Evolutionary conservation across 2,888 invertebrate genomes (phyloP), one percentile per base, ranked within the genome.

Genomic region (Melieria picta): DNA sequence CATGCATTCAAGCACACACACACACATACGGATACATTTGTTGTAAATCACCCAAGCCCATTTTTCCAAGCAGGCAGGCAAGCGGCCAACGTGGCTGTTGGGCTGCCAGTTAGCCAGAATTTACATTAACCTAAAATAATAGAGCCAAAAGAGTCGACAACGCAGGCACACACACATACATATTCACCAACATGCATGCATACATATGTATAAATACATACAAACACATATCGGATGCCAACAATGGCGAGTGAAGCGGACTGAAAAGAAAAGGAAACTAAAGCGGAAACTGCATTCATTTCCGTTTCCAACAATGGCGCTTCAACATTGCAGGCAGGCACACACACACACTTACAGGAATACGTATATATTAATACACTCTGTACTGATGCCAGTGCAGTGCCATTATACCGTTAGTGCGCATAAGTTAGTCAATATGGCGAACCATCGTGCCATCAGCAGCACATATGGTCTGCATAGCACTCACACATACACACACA

Each of bases 41-140:
- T 68, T 70, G 72, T 74, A 74, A 74, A 72, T 72, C 72, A 74
- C 69, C 55, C 47, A 66, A 56, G 56, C 62, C 66, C 65, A 60
- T 66, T 65, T 47, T 61, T 71, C 7, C 48, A 43, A 6, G 5
- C 16, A 13, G 10, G 16, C 57, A 11, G 13, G 4, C 46, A 46
- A 16, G 10, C 5, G 45, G 13, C 45, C 10, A 30, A n/a, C 47
- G 30, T 10, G 47, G 48, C 6, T 58, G 58, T 48, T 46, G 46
- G 11, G 66, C 58, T 60, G 30, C 43, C 60, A 50, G 60, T 7
- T 48, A 60, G 70, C 70, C 65, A 70, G 46, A 70, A 65, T 70
- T 62, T 58, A 45, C 46, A 65, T 71, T 71, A 60, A 58, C 61
- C 43, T 50, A 42, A 66, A 66, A 71, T 65, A 70, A 65, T 60